Conservation (phyloP, 2,113 vertebrate species). For the Pluvialis apricaria region DNA sequence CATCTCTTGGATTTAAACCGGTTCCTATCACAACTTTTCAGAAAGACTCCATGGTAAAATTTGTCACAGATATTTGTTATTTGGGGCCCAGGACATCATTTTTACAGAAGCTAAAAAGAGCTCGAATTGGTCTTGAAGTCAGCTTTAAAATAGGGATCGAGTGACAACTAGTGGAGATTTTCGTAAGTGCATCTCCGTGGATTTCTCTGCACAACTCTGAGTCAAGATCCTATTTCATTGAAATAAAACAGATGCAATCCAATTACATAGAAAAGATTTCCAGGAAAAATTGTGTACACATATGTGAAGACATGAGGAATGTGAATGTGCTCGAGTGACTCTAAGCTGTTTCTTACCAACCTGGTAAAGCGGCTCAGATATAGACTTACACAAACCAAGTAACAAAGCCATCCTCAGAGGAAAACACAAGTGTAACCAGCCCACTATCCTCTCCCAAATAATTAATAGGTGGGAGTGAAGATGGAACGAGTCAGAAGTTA, state of each 20-base stretch:
- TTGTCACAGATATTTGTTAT: background rate
- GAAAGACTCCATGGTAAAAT: background rate
- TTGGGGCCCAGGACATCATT: background rate
- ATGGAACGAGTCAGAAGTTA: background rate
- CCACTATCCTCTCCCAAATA: too few species aligned
- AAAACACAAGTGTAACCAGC: background rate
- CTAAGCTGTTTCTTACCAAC: background rate
- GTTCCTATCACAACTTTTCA: background rate
- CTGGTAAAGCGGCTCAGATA: background rate
- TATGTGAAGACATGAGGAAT: background rate
- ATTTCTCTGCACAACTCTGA: background rate
- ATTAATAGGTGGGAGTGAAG: fast-evolving
- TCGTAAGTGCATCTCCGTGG: background rate
- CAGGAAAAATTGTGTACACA: background rate
- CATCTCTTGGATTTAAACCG: background rate
- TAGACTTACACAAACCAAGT: background rate
- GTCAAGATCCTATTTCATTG: background rate
- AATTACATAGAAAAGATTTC: fast-evolving
- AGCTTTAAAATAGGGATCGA: constrained; percentile 45
- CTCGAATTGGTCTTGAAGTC: background rate
- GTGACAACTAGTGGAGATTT: constrained; percentile 68
- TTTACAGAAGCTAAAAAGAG: background rate
- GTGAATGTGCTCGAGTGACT: background rate
- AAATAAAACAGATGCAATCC: background rate
- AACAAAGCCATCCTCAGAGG: background rate